Evolutionary conservation across 2,888 invertebrate species (phyloP), one percentile per base, ranked within the genome.

Genomic region (Acronicta psi): DNA sequence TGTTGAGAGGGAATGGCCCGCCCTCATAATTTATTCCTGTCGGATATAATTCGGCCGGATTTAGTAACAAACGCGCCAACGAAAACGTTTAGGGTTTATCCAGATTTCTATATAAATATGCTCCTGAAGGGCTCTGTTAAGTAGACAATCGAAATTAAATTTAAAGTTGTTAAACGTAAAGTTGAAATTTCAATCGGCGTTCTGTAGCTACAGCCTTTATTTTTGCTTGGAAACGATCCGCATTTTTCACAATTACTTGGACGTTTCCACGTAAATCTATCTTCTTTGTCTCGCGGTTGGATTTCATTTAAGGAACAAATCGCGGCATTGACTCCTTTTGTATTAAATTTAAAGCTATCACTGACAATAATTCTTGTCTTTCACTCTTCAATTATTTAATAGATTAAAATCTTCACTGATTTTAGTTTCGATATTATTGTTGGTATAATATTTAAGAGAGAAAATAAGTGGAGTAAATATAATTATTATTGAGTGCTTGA

Each of bases 231-330:
- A 79, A 86, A 82, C 83, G 87, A 85, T 86, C 84, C 91, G 71
- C 92, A 92, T 92, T 93, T 91, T 92, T 93, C 92, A 91, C 93
- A 93, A 92, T 93, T 93, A 92, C 91, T 90, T 83, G 88, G 91
- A 91, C 90, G 84, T 90, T 91, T 88, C 81, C 86, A 81, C 88
- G 86, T 88, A 91, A 91, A 92, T 92, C 91, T 84, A 90, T 92
- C 91, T 92, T 91, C 90, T 90, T 91, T 91, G 90, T 90, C 84
- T 84, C 81, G 82, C 82, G 80, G 84, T 82, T 82, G 84, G 88
- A 87, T 86, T 91, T 89, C 87, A 89, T 90, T 91, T 89, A 87
- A 71, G 82, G 84, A 87, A 87, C 86, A 88, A 90, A 90, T 88
- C 84, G 82, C 79, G 72, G 77, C 80, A 85, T 85, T 86, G 82